A percentile compares a stretch with the other conserved stretches of the same genome.
These are phyloP conservation scores for Alligator mississippiensis DNA, from an alignment of 2,113 vertebrate genomes.

Conservation along the genomic window DNA sequence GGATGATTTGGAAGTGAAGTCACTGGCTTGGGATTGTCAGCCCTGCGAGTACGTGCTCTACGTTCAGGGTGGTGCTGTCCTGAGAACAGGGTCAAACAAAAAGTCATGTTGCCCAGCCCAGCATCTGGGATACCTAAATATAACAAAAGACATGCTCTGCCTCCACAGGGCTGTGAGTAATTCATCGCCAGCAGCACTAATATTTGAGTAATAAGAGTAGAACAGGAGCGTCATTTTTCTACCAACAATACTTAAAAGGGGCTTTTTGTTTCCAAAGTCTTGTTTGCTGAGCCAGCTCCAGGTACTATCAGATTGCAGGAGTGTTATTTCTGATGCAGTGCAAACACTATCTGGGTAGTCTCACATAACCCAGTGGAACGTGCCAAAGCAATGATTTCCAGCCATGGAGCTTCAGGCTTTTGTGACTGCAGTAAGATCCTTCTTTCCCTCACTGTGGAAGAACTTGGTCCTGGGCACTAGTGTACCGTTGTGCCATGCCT, in stretches of 20 bases:
- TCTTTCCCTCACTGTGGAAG: too few species aligned
- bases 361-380: not conserved
- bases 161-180: not conserved
- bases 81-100: not conserved
- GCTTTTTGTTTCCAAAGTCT: not conserved
- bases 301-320: not conserved
- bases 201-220: not conserved
- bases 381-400: not conserved
- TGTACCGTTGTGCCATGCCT: too few species aligned
- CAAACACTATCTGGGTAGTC: not conserved
- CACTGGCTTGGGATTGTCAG: not conserved
- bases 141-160: not conserved
- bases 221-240: not conserved
- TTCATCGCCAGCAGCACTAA: not conserved
- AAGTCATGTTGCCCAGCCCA: not conserved
- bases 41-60: not conserved
- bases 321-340: not conserved
- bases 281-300: not conserved
- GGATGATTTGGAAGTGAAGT: not conserved
- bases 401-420: not conserved
- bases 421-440: not conserved
- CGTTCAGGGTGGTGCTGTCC: not conserved
- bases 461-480: accelerated
- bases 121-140: not conserved
- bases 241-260: not conserved